Evolutionary conservation across 92 coral and sea anemone species (phyloP).

Genomic region (Pocillopora meandrina): DNA sequence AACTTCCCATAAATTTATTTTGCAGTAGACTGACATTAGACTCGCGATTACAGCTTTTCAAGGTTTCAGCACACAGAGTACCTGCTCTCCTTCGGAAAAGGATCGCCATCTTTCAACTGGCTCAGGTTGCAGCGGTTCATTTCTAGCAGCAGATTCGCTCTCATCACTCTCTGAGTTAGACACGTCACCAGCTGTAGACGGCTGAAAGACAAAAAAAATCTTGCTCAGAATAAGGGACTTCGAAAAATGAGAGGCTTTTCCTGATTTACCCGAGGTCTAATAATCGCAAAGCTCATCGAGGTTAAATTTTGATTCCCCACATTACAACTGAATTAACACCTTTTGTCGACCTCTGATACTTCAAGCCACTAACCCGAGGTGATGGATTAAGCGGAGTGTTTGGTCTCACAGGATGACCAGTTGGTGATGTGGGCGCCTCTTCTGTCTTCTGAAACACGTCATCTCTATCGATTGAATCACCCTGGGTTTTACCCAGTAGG

Average conservation of each 20-base stretch:
- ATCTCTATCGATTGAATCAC: constrained; percentile 61
- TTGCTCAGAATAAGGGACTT: not conserved
- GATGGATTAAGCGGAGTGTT: constrained; percentile 62
- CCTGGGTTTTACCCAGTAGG: constrained; percentile 35
- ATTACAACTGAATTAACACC: too few relatives aligned
- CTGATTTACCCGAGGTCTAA: too few relatives aligned
- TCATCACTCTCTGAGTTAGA: constrained; percentile 76
- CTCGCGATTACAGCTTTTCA: not conserved
- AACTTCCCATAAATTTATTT: not conserved
- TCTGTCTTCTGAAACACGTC: constrained; percentile 67
- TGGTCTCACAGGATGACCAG: constrained; percentile 18
- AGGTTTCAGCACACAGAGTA: not conserved
- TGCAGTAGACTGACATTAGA: not conserved
- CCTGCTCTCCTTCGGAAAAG: constrained; percentile 51
- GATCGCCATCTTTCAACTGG: constrained; percentile 54
- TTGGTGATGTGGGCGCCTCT: constrained; percentile 26
- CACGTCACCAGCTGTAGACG: constrained; percentile 82
- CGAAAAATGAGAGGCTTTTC: not conserved
- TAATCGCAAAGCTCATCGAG: too few relatives aligned
- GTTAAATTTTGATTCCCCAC: too few relatives aligned
- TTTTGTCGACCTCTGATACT: too few relatives aligned
- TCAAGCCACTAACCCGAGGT: constrained; percentile 59
- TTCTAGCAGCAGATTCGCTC: constrained; percentile 27
- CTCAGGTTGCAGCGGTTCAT: constrained; percentile 20
- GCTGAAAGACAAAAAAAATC: constrained; percentile 29